Percentiles rank a stretch among this genome's conserved stretches.
Evolutionary conservation across 2,888 invertebrate genomes (phyloP).

Genomic region (Cheilosia pagana): DNA sequence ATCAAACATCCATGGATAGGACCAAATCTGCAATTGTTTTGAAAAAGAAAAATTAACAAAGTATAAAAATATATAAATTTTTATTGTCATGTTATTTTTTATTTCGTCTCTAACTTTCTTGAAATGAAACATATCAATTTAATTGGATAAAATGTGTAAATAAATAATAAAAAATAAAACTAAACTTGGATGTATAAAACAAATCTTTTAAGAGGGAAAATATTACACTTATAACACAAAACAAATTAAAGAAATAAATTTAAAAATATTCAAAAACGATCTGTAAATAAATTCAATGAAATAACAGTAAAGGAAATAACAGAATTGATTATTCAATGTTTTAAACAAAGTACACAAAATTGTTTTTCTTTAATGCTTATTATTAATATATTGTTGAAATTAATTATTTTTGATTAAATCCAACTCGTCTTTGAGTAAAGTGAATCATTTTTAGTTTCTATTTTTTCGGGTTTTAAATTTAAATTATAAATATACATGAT

Average conservation of each 20-base stretch:
- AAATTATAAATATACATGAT: too few species aligned
- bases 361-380: too few species aligned
- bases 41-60: slow-evolving; percentile 1
- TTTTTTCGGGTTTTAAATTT: too few species aligned
- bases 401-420: too few species aligned
- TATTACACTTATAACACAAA: slow-evolving; percentile 71
- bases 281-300: slow-evolving; percentile 49
- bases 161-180: slow-evolving; percentile 8
- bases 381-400: too few species aligned
- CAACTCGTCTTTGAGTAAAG: too few species aligned
- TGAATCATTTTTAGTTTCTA: too few species aligned
- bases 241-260: slow-evolving; percentile 16
- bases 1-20: slow-evolving; percentile 66
- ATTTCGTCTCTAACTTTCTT: slow-evolving; percentile 63
- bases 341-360: not conserved
- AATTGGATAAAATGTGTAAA: slow-evolving; percentile 40
- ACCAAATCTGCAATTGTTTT: slow-evolving; percentile 49
- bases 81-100: slow-evolving; percentile 7
- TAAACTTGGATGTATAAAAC: slow-evolving; percentile 39
- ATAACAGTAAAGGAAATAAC: not conserved
- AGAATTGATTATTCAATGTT: not conserved
- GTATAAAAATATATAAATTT: not conserved
- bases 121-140: slow-evolving; percentile 70
- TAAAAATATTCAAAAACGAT: slow-evolving; percentile 23
- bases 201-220: slow-evolving; percentile 65